A percentile compares a stretch with the other conserved stretches of the same genome.
Evolutionary conservation across 2,888 invertebrate species (phyloP).

Genomic region (Aphodius sticticus): DNA sequence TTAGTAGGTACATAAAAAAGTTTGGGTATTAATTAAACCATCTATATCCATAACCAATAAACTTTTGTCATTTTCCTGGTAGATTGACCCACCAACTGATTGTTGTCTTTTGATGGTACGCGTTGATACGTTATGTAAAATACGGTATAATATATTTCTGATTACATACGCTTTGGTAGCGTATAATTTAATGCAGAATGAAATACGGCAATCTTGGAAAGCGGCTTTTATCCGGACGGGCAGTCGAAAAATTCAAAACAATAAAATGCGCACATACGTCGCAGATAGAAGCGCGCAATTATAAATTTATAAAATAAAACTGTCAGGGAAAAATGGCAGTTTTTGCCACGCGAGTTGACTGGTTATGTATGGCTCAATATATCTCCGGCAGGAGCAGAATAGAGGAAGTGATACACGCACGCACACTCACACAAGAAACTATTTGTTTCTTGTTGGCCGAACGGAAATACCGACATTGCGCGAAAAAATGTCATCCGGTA

Average conservation of each 20-base stretch:
- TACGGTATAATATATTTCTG: no score
- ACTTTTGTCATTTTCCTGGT: no score
- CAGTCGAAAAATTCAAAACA: constrained; percentile 15
- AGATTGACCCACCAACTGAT: no score
- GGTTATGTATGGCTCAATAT: constrained; percentile 20
- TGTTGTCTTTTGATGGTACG: no score
- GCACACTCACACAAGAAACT: constrained; percentile 33
- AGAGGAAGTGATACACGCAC: constrained; percentile 7
- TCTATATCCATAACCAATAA: no score
- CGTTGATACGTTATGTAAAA: no score
- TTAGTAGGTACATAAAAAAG: no score
- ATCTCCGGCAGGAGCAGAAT: constrained; percentile 12
- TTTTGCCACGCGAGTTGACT: constrained; percentile 21
- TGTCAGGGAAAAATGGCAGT: constrained; percentile 31
- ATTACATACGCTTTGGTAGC: not conserved
- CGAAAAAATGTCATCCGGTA: not conserved
- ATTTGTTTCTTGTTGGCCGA: constrained; percentile 33
- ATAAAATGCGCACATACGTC: constrained; percentile 31
- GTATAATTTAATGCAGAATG: not conserved
- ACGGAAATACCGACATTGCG: not conserved
- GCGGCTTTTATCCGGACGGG: constrained; percentile 16
- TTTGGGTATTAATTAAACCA: no score
- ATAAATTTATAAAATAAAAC: constrained; percentile 37
- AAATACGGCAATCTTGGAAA: not conserved
- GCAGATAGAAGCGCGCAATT: constrained; percentile 28